Conservation (phyloP, 2,797 vertebrate genomes). For the Ibycter americanus region DNA sequence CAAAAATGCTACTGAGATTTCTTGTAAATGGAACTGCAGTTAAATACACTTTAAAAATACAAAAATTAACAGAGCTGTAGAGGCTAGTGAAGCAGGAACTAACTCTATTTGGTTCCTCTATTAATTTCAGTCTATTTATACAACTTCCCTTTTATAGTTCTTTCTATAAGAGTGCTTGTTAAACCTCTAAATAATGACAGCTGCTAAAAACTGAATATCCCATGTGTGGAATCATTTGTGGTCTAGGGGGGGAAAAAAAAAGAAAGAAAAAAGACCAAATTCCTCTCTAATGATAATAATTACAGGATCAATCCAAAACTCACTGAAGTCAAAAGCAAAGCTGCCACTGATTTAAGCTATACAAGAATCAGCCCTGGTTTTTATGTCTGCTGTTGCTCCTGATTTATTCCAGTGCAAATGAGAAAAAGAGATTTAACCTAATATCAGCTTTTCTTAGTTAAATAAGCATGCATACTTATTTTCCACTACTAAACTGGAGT, state of each 20-base stretch:
- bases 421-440: background rate
- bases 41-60: slow-evolving; percentile 31
- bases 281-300: slow-evolving; percentile 44
- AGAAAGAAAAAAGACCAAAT: background rate
- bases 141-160: slow-evolving; percentile 44
- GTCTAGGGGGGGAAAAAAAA: background rate
- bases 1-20: background rate
- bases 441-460: background rate
- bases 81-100: slow-evolving; percentile 28
- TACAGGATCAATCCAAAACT: background rate
- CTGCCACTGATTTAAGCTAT: background rate
- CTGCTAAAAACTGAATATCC: slow-evolving; percentile 30
- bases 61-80: slow-evolving; percentile 41
- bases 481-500: background rate
- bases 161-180: slow-evolving; percentile 39
- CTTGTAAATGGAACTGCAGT: slow-evolving; percentile 17
- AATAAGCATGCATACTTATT: background rate
- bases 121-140: slow-evolving; percentile 58
- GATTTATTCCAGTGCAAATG: background rate
- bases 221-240: slow-evolving; percentile 27
- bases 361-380: background rate
- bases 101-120: slow-evolving; percentile 34
- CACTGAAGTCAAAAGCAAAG: background rate
- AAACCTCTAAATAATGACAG: slow-evolving; percentile 55
- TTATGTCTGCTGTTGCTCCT: background rate